Evolutionary conservation across 2,797 vertebrate genomes (phyloP).

Genomic region (Anisognathus igniventris): DNA sequence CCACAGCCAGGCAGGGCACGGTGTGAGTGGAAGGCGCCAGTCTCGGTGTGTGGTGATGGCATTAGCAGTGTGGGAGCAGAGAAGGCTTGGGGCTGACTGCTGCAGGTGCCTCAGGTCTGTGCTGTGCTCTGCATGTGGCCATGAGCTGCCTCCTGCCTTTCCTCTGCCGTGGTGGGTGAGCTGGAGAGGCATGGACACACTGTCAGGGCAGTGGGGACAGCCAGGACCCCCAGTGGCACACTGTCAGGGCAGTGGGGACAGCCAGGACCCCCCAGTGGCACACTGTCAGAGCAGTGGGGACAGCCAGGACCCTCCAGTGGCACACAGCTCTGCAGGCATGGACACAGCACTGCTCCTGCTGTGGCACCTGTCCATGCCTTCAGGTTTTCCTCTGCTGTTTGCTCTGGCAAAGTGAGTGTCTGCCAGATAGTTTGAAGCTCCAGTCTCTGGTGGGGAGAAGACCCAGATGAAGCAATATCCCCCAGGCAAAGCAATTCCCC

Average conservation of each 20-base stretch:
- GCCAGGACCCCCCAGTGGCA: too few species aligned
- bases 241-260: too few species aligned
- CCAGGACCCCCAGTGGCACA: neutral
- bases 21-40: rapidly evolving
- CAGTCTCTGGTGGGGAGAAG: neutral
- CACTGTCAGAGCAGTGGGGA: rapidly evolving
- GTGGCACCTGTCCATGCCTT: neutral
- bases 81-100: neutral
- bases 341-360: neutral
- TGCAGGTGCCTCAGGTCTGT: neutral
- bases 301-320: neutral
- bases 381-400: neutral
- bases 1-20: rapidly evolving
- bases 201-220: rapidly evolving
- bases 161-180: rapidly evolving
- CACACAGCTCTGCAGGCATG: rapidly evolving
- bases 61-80: rapidly evolving
- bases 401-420: neutral
- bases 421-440: neutral
- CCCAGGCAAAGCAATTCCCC: neutral
- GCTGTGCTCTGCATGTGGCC: neutral
- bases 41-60: rapidly evolving
- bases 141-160: neutral
- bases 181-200: neutral
- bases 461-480: neutral